Conservation (phyloP, 2,888 invertebrate species). For the Nomada ferruginata region DNA sequence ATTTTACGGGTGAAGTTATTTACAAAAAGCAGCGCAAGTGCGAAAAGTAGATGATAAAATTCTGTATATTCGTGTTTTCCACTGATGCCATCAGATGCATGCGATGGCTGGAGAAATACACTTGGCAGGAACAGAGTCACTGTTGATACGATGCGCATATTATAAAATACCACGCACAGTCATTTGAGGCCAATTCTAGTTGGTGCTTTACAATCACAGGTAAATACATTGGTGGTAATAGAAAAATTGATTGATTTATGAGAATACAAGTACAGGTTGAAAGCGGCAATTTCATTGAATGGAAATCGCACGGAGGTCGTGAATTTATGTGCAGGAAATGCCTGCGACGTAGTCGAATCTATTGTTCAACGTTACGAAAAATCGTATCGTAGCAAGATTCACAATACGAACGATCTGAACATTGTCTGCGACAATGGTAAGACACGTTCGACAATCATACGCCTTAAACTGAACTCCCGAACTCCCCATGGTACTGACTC, state of each 20-base stretch:
- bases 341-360: background rate
- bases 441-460: background rate
- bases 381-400: conserved; percentile 17
- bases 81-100: background rate
- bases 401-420: conserved; percentile 1
- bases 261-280: background rate
- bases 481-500: background rate
- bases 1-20: background rate
- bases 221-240: background rate
- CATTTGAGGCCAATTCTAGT: background rate
- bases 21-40: background rate
- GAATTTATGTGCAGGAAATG: conserved; percentile 20
- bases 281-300: conserved; percentile 34
- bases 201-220: background rate
- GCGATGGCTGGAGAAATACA: background rate
- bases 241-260: conserved; percentile 28
- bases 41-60: background rate
- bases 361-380: conserved; percentile 18
- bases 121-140: background rate
- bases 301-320: conserved; percentile 7
- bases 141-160: too few species aligned
- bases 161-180: background rate
- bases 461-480: background rate
- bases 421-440: conserved; percentile 3
- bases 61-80: background rate